Conservation (phyloP, 2,888 invertebrate genomes). For the Nomada fabriciana region DNA sequence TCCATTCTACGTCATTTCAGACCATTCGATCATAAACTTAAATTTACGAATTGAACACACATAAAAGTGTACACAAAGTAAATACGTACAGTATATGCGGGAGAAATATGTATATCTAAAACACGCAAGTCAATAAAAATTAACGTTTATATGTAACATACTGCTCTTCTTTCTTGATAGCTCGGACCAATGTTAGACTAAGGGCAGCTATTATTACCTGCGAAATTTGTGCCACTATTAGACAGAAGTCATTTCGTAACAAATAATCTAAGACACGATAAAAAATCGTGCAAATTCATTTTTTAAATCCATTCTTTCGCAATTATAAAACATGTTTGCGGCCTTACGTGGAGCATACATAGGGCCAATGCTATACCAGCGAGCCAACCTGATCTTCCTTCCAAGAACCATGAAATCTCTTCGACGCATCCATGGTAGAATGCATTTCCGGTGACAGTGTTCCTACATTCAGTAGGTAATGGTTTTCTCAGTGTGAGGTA, state of each 20-base stretch:
- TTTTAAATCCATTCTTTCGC: background rate
- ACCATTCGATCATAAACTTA: background rate
- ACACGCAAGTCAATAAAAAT: constrained; percentile 5
- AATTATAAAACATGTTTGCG: background rate
- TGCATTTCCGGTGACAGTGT: constrained; percentile 94
- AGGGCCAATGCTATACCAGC: constrained; percentile 91
- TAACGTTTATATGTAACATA: constrained; percentile 85
- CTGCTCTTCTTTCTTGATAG: constrained; percentile 91
- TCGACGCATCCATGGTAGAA: constrained; percentile 95
- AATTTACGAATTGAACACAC: background rate
- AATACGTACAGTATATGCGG: background rate
- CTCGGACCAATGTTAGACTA: constrained; percentile 89
- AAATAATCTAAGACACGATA: background rate
- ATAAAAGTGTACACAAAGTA: background rate
- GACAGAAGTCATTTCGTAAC: background rate
- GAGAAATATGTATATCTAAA: background rate
- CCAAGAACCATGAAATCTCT: constrained; percentile 94
- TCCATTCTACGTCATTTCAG: background rate
- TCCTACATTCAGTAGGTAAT: constrained; percentile 92
- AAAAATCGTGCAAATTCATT: background rate
- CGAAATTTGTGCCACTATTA: constrained; percentile 19
- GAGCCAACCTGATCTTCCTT: constrained; percentile 93
- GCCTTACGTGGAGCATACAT: constrained; percentile 91
- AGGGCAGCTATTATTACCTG: constrained; percentile 90
- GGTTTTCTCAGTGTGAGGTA: constrained; percentile 91